phyloP scores from a whole-genome alignment of 2,797 vertebrate species.

The Sorex maritimensis region DNA sequence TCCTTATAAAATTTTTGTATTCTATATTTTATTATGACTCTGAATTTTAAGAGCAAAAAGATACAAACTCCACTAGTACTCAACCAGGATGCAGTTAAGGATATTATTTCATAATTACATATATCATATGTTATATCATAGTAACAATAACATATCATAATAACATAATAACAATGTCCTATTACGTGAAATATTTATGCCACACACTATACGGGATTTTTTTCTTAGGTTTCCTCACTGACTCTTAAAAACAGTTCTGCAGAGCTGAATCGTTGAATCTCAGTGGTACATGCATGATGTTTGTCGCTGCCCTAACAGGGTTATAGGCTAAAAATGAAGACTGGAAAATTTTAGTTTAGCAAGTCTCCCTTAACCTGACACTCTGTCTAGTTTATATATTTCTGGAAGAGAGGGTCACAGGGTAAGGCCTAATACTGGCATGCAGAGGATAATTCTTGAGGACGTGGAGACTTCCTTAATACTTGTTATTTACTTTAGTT shows the following conservation, averaged over 20 bases:
- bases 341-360: background rate
- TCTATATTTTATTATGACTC: constrained; percentile 31
- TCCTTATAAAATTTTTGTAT: background rate
- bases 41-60: constrained; percentile 23
- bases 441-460: constrained; percentile 4
- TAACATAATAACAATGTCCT: background rate
- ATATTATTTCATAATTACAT: background rate
- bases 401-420: background rate
- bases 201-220: background rate
- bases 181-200: background rate
- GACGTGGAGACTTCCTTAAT: background rate
- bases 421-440: background rate
- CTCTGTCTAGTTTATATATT: background rate
- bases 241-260: background rate
- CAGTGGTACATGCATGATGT: background rate
- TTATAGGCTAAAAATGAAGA: constrained; percentile 16
- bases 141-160: too few species aligned
- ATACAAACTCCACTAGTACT: background rate
- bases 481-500: background rate
- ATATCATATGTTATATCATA: too few species aligned
- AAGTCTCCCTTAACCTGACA: background rate
- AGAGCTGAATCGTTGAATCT: background rate
- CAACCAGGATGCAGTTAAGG: background rate
- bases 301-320: background rate
- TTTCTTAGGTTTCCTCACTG: background rate